Conservation (phyloP, 2,113 vertebrate species). For the Eubucco bourcierii region DNA sequence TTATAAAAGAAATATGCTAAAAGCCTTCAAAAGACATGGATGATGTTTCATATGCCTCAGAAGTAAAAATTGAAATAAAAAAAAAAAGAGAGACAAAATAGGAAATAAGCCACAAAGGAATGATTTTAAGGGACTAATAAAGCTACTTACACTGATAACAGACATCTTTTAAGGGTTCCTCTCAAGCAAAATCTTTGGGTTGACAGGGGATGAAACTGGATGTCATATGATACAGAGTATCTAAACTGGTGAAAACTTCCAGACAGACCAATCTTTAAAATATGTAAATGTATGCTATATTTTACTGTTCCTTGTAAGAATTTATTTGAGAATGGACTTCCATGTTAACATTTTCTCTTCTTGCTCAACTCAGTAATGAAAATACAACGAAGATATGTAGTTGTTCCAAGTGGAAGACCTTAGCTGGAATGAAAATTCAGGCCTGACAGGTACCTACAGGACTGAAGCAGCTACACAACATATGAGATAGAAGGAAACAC, state of each 20-base stretch:
- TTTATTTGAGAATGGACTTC: neutral
- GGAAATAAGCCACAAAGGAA: fast-evolving
- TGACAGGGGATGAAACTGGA: neutral
- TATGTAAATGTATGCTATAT: neutral
- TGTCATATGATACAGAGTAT: neutral
- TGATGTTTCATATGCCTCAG: neutral
- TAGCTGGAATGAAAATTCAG: neutral
- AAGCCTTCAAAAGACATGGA: constrained; percentile 3
- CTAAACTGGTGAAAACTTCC: neutral
- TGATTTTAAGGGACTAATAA: neutral
- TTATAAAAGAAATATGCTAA: neutral
- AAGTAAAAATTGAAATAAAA: neutral
- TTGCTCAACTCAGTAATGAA: neutral
- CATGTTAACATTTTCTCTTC: neutral
- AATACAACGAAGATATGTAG: neutral
- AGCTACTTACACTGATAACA: neutral
- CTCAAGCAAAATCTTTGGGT: neutral
- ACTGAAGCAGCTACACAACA: neutral
- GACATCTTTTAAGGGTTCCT: neutral
- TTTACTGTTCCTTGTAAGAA: neutral
- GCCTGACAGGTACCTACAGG: neutral
- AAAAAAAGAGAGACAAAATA: fast-evolving
- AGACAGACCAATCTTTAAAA: neutral
- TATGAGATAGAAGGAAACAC: neutral
- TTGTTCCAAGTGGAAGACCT: neutral